Evolutionary conservation across 1,140 invertebrate species (phyloP), one percentile per base, ranked within the genome.

Genomic region (Triops cancriformis): DNA sequence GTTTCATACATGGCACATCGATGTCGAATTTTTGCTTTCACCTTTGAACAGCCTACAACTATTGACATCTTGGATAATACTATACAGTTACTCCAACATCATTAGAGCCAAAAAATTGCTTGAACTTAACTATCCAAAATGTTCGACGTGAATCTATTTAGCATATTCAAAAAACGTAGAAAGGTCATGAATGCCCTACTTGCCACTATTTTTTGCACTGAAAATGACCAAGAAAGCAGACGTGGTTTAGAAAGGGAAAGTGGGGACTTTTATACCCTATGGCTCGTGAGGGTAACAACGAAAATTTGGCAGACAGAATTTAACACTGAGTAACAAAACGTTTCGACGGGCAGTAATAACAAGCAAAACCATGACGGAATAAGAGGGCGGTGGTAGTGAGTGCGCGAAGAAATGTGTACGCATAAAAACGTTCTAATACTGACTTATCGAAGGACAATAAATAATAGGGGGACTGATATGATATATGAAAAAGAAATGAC

Each of bases 1-100:
- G 51, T 64, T 64, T 64, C 51, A 64, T 18, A 64, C 51, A 64
- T 64, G 51, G 51, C 51, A 64, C 51, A 64, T 64, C 51, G 51
- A 64, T 14, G 18, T 64, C 51, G 51, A 64, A 64, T 64, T 18
- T 6, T 64, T 64, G 5, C 0, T 64, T 23, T 18, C 18, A 64
- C 14, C 10, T 23, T 64, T 64, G 10, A 64, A 5, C 51, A 6
- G 14, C 14, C 45, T 23, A 23, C 51, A 10, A 64, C 51, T 64
- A 64, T 64, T n/a, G 18, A 64, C 9, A 64, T 64, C 51, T 64
- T 64, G 51, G 51, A 64, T 64, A 64, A 64, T 64, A 64, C 51
- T 23, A 64, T 64, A 64, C 51, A 23, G 18, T n/a, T 64, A 64
- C 10, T 64, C 23, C 14, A 64, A 23, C n/a, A 64, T n/a, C 14